Evolutionary conservation across 2,888 invertebrate species (phyloP), one percentile per base, ranked within the genome.

Genomic region (Latrodectus hesperus): DNA sequence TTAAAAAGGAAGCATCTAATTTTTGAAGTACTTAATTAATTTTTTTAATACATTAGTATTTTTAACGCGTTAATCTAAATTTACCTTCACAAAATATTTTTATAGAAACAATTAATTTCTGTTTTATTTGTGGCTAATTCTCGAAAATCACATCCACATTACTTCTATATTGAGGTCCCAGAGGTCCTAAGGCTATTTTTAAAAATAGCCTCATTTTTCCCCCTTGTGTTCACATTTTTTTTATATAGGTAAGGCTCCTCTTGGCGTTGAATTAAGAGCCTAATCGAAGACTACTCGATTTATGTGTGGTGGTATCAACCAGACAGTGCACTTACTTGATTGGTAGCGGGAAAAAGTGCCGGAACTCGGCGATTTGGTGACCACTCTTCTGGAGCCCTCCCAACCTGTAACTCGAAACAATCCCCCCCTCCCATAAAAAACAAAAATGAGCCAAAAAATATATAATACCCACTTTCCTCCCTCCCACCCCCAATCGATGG

Each of bases 291-390:
- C 67, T 64, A 68, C 68, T 52, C 77, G 51, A 77, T 52, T 64
- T 22, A 49, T 51, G 51, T 67, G 68, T 65, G 67, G 22, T 53
- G 80, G 52, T 53, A 68, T 17, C 22, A 26, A 1, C 67, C 22
- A n/a, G 38, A 64, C 67, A 22, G 73, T 67, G 64, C 81, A 73
- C 73, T 81, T 67, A 64, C 65, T 81, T 81, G 81, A 73, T 81
- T 81, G 65, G 53, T n/a, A 67, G 9, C n/a, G 60, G 60, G 12
- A 0, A 11, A 60, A n/a, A 60, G 60, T n/a, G 12, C 60, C 17
- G 77, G 53, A 51, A 52, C 26, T 22, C 22, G 14, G 12, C 5
- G 60, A 73, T 17, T 53, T 22, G 22, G 53, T n/a, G 22, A 12
- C 73, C 73, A 52, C 52, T 73, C 55, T 22, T 49, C 53, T 52